Evolutionary conservation across 1,140 invertebrate species (phyloP), one percentile per base, ranked within the genome.

Genomic region (Triops longicaudatus): DNA sequence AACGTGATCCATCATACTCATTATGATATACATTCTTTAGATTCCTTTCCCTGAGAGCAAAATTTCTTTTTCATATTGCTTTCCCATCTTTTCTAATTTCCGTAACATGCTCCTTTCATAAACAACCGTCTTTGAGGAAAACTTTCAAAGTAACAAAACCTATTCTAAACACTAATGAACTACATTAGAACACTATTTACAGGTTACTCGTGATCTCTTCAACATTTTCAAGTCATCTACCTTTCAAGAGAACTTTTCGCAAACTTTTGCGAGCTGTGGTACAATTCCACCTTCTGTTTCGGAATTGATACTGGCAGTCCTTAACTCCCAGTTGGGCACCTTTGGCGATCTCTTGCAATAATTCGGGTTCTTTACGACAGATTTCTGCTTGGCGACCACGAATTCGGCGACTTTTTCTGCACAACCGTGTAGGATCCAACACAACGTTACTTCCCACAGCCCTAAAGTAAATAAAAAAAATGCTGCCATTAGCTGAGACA

Each of bases 231-330:
- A 22, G 6, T 0, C 17, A 12, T 73, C 89, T 84, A 93, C 93
- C 93, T 87, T 89, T 89, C 81, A 91, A 84, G 76, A 95, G 86
- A 80, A 95, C 91, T 84, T 92, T 93, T 81, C 89, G 89, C 82
- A 95, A 89, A 78, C 92, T 93, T 78, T 89, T 87, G 79, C 89
- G 88, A 43, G 90, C 86, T 1, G 90, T 90, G 12, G 92, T 93
- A 82, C 93, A 94, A 83, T 95, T 95, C 93, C 93, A 95, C 80
- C 90, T 86, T 74, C 92, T 87, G 82, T 92, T 89, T 41, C 90
- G 87, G 84, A 95, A 94, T 85, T 95, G 93, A 81, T 90, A 90
- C 78, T 93, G 91, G 82, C 93, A 95, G 87, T 95, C 93, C 78
- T 87, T 88, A 79, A 92, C 92, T 17, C 91, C 93, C 73, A 92